A percentile compares a stretch with the other conserved stretches of the same genome.
phyloP scores from a whole-genome alignment of 92 coral and sea anemone species.

The Porites evermanni region DNA sequence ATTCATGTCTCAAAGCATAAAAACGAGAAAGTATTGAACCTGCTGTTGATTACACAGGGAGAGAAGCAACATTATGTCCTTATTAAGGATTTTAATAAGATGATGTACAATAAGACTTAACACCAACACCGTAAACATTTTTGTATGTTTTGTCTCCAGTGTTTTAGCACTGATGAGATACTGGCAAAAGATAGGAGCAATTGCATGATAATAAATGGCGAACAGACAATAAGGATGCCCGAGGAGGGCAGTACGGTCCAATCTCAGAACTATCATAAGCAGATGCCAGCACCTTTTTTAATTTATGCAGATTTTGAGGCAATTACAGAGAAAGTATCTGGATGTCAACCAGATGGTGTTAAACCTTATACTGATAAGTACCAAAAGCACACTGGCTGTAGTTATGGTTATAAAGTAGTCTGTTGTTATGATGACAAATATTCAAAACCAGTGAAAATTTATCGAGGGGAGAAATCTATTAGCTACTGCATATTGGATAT shows the following conservation, averaged over 20 bases:
- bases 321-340: background rate
- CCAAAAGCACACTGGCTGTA: background rate
- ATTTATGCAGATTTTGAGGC: conserved; percentile 9
- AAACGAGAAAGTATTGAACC: background rate
- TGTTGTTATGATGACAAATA: conserved; percentile 39
- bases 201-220: conserved; percentile 27
- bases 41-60: conserved; percentile 17
- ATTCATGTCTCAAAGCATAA: conserved; percentile 48
- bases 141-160: too few species aligned
- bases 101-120: background rate
- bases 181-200: too few species aligned
- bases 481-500: background rate
- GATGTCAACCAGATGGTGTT: background rate
- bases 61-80: conserved; percentile 30
- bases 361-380: conserved; percentile 16
- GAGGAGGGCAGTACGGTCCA: conserved; percentile 16
- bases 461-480: conserved; percentile 19
- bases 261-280: conserved; percentile 40
- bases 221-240: conserved; percentile 52
- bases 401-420: conserved; percentile 51
- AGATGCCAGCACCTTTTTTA: background rate
- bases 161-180: too few species aligned
- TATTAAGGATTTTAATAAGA: conserved; percentile 24
- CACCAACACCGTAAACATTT: background rate
- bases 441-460: background rate